Evolutionary conservation across 2,113 vertebrate species (phyloP).

Genomic region (Calyptommatus sinebrachiatus): DNA sequence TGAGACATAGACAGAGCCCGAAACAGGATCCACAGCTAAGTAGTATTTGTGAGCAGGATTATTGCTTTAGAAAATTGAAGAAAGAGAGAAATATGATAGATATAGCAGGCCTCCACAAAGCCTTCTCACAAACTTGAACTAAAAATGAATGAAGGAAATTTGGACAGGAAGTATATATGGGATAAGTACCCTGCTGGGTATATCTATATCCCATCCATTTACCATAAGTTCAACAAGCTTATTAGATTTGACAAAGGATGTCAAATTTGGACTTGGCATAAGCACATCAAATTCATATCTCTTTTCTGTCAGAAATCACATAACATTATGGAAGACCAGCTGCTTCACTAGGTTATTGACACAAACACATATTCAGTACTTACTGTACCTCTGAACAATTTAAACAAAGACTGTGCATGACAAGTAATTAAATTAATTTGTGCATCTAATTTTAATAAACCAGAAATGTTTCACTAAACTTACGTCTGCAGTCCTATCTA

Average conservation of each 20-base stretch:
- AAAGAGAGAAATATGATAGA: constrained; percentile 51
- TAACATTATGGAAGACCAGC: too few relatives aligned
- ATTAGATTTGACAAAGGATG: not conserved
- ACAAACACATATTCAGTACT: not conserved
- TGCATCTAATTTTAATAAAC: not conserved
- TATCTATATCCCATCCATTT: not conserved
- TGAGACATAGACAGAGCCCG: constrained; percentile 90
- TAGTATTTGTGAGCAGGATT: constrained; percentile 98
- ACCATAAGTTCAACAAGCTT: not conserved
- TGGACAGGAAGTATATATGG: constrained; percentile 18
- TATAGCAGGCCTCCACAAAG: not conserved
- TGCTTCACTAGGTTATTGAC: constrained; percentile 42
- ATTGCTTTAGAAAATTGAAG: constrained; percentile 78
- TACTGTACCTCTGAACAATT: not conserved
- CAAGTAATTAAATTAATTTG: not conserved
- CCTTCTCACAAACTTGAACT: not conserved
- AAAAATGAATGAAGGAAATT: constrained; percentile 50
- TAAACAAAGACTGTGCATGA: not conserved
- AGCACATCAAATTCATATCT: not conserved
- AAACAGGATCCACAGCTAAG: constrained; percentile 94
- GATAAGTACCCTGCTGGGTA: not conserved
- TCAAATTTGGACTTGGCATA: not conserved
- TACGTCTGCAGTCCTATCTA: not conserved
- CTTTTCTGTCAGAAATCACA: not conserved
- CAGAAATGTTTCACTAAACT: not conserved